Evolutionary conservation across 1,140 invertebrate species (phyloP), one percentile per base, ranked within the genome.

Genomic region (Leguminivora glycinivorella): DNA sequence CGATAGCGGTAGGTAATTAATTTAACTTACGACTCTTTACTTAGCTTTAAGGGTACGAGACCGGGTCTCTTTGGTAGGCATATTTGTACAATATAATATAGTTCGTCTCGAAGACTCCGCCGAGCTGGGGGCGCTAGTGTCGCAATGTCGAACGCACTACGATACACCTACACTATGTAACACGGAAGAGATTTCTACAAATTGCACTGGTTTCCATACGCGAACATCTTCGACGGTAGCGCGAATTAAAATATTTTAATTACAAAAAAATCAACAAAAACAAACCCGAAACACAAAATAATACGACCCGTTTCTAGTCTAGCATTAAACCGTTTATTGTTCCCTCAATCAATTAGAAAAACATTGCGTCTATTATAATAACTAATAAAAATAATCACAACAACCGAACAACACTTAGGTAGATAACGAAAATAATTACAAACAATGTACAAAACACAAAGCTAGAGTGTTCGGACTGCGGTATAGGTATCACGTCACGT

Each of bases 11-110:
- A 83, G 81, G 75, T 82, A 83, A 79, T 79, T 83, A 80, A 83
- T 86, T 80, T 81, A 85, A 89, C 83, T 89, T 89, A 91, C 83
- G 83, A 87, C 87, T 90, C 82, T 87, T 83, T 87, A 88, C 89
- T 91, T 91, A 91, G 81, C 79, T 82, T 85, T 89, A 88, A 85
- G 84, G 83, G 85, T 92, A 92, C 86, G 92, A 92, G 92, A 92
- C 92, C 90, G 90, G 83, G 91, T 92, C 92, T 92, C 92, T 92
- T 92, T 92, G 92, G 92, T 92, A 92, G 91, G 89, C 88, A 88
- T 92, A 88, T 92, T 92, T 92, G 92, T 92, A 92, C 92, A 92
- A 92, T 88, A 88, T 86, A 83, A 85, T 81, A 89, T 76, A 88
- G 86, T 90, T 80, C 80, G 73, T 85, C 81, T 79, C 86, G 79